These are phyloP conservation scores for Pheosia tremula DNA, from an alignment of 2,888 invertebrate genomes.

Conservation along the genomic window DNA sequence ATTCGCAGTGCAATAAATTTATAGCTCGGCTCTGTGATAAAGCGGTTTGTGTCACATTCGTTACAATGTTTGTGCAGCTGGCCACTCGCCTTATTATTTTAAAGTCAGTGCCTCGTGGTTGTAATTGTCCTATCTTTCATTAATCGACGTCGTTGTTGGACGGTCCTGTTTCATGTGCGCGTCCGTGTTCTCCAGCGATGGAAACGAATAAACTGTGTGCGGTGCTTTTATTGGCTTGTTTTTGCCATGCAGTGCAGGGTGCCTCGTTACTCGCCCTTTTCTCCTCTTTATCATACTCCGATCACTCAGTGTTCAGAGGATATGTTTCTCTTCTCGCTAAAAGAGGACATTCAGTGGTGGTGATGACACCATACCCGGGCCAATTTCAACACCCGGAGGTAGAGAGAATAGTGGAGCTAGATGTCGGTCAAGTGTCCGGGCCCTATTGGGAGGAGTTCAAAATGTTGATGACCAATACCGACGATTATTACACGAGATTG, in stretches of 20 bases:
- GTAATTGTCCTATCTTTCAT: conserved; percentile 36
- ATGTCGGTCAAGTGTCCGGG: conserved; percentile 67
- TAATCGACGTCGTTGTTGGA: conserved; percentile 26
- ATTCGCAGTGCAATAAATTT: conserved; percentile 16
- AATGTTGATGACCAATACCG: conserved; percentile 61
- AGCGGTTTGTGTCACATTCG: conserved; percentile 16
- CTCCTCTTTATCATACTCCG: conserved; percentile 71
- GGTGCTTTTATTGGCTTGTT: conserved; percentile 42
- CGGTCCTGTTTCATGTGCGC: conserved; percentile 33
- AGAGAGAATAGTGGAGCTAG: conserved; percentile 68
- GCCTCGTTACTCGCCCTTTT: conserved; percentile 70
- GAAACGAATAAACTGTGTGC: conserved; percentile 35
- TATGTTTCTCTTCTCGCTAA: conserved; percentile 65
- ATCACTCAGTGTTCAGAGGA: conserved; percentile 70
- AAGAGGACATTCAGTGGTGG: conserved; percentile 64
- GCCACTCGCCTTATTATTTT: conserved; percentile 19
- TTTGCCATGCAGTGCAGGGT: conserved; percentile 46
- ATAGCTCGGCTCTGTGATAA: conserved; percentile 17
- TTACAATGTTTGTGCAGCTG: conserved; percentile 56
- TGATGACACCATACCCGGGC: conserved; percentile 78
- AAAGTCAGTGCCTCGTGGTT: conserved; percentile 21
- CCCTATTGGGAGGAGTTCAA: conserved; percentile 69
- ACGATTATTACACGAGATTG: conserved; percentile 63
- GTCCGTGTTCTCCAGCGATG: conserved; percentile 41
- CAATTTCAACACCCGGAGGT: conserved; percentile 63